Evolutionary conservation across 2,113 vertebrate species (phyloP), one percentile per base, ranked within the genome.

Genomic region (Morone saxatilis): DNA sequence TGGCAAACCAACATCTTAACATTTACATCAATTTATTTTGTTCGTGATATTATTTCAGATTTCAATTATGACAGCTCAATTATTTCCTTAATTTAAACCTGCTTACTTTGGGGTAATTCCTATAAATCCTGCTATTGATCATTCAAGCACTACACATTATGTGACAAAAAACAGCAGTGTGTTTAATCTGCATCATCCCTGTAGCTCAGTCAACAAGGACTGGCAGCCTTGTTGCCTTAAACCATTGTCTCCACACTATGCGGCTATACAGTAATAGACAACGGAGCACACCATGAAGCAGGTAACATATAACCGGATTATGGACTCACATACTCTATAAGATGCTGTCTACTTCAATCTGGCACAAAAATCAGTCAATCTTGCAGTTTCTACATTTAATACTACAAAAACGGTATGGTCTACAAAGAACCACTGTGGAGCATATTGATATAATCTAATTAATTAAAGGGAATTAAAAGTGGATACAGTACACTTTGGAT

Each of bases 271-370:
- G 67, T 89, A 74, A 81, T 16, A 76, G 51, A 81, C 79, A 86
- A 82, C 59, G 60, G n/a, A 76, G 65, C 57, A 84, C 84, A 83
- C 59, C 61, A 71, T 67, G 76, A 87, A 62, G 77, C 71, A 76
- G 69, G 51, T 57, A 77, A 4, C 71, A 78, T 88, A 65, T 85
- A 93, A 89, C 53, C 75, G 66, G 90, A 87, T 88, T 84, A 88
- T 54, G 43, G 78, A 84, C 74, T 73, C 74, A 71, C 69, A 60
- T 78, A 59, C 62, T 59, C 51, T 5, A 56, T 72, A 82, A 77
- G 61, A 90, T 41, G 47, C 11, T 71, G 74, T 90, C 80, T 71
- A 60, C 61, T 84, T 83, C 73, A 83, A 85, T 87, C 69, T 86
- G 78, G 69, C 69, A 81, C 81, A 78, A 31, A 84, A 68, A 38